These are phyloP conservation scores for Pyrgus malvae DNA, from an alignment of 2,888 invertebrate species.

Conservation along the genomic window DNA sequence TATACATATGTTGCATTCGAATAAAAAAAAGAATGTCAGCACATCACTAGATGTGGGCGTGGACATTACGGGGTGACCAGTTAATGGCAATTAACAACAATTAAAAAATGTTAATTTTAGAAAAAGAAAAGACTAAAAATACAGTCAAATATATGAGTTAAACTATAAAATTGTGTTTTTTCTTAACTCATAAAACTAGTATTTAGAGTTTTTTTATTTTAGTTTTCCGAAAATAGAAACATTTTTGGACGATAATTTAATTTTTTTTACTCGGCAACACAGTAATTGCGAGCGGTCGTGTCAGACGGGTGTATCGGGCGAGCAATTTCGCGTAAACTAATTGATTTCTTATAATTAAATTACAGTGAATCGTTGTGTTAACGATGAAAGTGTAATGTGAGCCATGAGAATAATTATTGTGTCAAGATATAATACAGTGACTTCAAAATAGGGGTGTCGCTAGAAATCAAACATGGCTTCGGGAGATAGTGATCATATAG, in stretches of 20 bases:
- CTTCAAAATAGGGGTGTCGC: slow-evolving; percentile 74
- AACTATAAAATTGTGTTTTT: no score
- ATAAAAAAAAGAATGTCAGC: no score
- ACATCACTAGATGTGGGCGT: no score
- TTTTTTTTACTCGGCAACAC: slow-evolving; percentile 49
- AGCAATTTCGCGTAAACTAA: slow-evolving; percentile 76
- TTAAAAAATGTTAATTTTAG: no score
- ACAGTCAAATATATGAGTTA: no score
- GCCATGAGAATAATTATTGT: slow-evolving; percentile 71
- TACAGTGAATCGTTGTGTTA: slow-evolving; percentile 74
- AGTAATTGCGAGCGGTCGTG: slow-evolving; percentile 74
- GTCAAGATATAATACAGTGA: slow-evolving; percentile 57
- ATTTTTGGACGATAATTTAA: slow-evolving; percentile 25
- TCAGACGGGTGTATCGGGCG: slow-evolving; percentile 72
- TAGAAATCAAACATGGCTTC: slow-evolving; percentile 87
- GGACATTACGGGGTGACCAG: no score
- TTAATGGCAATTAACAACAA: no score
- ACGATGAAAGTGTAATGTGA: slow-evolving; percentile 71
- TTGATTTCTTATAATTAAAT: slow-evolving; percentile 80
- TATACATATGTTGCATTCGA: no score
- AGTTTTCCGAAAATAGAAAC: no score
- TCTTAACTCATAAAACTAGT: no score
- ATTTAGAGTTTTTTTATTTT: no score
- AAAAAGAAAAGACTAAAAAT: no score
- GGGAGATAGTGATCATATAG: slow-evolving; percentile 91